Percentiles rank a stretch among this genome's conserved stretches.
Evolutionary conservation across 2,888 invertebrate species (phyloP).

Genomic region (Pycnomerus fuliginosus): DNA sequence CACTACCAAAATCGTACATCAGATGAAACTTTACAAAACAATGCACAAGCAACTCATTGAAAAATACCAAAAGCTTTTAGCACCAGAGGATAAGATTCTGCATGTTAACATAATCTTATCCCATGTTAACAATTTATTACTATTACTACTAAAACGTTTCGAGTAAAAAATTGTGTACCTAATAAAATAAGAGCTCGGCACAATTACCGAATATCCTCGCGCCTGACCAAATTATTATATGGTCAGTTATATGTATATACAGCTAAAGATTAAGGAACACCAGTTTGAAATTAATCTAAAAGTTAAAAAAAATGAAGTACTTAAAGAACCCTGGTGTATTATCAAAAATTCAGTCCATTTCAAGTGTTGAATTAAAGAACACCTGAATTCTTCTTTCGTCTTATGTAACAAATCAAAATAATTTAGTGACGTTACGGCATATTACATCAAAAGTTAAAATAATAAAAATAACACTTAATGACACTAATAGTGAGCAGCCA

Average conservation of each 20-base stretch:
- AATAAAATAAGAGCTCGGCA: conserved; percentile 17
- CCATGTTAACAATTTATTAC: conserved; percentile 15
- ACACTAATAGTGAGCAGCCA: conserved; percentile 36
- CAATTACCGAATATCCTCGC: conserved; percentile 28
- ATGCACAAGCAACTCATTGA: conserved; percentile 17
- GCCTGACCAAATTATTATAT: conserved; percentile 26
- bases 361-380: conserved; percentile 17
- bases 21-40: conserved; percentile 15
- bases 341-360: conserved; percentile 23
- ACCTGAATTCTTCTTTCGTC: conserved; percentile 9
- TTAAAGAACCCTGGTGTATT: conserved; percentile 25
- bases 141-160: conserved; percentile 12
- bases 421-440: conserved; percentile 8
- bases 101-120: conserved; percentile 23
- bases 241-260: conserved; percentile 31
- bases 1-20: conserved; percentile 9
- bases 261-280: conserved; percentile 35
- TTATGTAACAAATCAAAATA: conserved; percentile 7
- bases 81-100: conserved; percentile 31
- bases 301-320: conserved; percentile 11
- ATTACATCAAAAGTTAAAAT: conserved; percentile 13
- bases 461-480: too few species aligned
- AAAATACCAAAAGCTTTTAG: conserved; percentile 28
- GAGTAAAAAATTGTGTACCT: conserved; percentile 22
- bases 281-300: conserved; percentile 26